These are phyloP conservation scores for Syrphus vitripennis DNA, from an alignment of 2,888 invertebrate genomes.

Conservation along the genomic window DNA sequence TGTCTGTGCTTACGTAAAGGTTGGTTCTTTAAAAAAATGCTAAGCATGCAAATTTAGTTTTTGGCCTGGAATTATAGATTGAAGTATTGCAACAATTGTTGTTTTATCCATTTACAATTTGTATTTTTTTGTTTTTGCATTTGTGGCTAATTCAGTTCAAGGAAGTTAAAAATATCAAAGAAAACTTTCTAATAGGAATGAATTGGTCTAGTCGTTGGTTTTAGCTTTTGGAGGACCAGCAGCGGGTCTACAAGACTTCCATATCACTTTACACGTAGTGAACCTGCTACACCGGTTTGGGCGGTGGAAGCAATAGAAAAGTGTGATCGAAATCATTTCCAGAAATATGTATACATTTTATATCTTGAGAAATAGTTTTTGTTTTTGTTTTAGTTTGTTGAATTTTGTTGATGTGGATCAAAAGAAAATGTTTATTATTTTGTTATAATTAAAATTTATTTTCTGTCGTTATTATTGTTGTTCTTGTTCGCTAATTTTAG, in stretches of 20 bases:
- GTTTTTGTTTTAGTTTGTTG: not conserved
- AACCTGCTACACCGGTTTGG: conserved; percentile 80
- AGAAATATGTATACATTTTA: conserved; percentile 49
- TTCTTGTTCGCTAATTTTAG: conserved; percentile 35
- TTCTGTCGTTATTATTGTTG: not conserved
- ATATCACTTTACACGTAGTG: conserved; percentile 65
- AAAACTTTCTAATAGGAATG: conserved; percentile 66
- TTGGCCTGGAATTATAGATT: not conserved
- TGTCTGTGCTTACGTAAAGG: conserved; percentile 27
- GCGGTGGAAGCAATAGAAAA: conserved; percentile 73
- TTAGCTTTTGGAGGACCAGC: conserved; percentile 47
- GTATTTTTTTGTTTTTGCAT: conserved; percentile 24
- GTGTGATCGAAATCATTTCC: conserved; percentile 66
- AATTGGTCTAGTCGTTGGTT: conserved; percentile 21
- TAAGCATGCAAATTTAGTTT: conserved; percentile 29
- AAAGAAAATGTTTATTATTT: not conserved
- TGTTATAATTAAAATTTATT: not conserved
- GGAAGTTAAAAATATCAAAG: conserved; percentile 40
- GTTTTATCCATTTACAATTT: not conserved
- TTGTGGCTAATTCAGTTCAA: conserved; percentile 14
- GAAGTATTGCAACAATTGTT: not conserved
- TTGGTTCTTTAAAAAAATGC: conserved; percentile 8
- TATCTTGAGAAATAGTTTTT: conserved; percentile 28
- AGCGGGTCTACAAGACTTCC: conserved; percentile 49
- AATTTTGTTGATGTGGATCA: not conserved